Percentiles rank a stretch among this genome's conserved stretches.
These are phyloP conservation scores for Platyscapa corneri DNA, from an alignment of 1,140 invertebrate genomes.

Conservation along the genomic window DNA sequence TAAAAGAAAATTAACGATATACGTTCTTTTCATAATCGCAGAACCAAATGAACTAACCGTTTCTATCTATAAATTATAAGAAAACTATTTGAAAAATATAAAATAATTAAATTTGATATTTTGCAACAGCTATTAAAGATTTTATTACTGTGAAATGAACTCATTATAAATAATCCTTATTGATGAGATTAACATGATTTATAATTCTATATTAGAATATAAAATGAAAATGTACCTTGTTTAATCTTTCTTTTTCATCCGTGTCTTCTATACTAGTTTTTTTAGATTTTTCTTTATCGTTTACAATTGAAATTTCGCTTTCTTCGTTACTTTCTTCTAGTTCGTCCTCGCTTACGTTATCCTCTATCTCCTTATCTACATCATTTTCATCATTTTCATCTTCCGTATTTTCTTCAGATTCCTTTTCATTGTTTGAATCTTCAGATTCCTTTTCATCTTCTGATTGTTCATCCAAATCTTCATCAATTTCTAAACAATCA, in stretches of 20 bases:
- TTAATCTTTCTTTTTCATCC: constrained; percentile 58
- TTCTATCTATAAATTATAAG: no score
- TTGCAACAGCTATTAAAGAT: no score
- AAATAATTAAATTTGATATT: no score
- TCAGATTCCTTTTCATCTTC: constrained; percentile 42
- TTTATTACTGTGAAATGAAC: no score
- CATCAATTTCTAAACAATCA: constrained; percentile 47
- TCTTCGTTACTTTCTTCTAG: constrained; percentile 55
- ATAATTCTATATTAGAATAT: not conserved
- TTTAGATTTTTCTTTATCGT: constrained; percentile 53
- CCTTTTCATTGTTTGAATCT: constrained; percentile 57
- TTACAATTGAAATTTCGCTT: constrained; percentile 48
- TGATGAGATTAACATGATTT: no score
- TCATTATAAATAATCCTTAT: no score
- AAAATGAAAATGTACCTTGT: constrained; percentile 58
- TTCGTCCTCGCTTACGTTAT: constrained; percentile 52
- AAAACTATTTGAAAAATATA: no score
- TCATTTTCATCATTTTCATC: constrained; percentile 58
- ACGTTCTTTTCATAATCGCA: no score
- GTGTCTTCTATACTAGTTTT: constrained; percentile 66
- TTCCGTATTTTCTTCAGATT: constrained; percentile 46
- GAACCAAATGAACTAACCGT: no score
- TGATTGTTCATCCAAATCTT: constrained; percentile 35
- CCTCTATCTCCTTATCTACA: constrained; percentile 58
- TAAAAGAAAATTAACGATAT: no score